Base-by-base conservation (phyloP, 1,140 invertebrate species). In the Whitmania pigra region DNA sequence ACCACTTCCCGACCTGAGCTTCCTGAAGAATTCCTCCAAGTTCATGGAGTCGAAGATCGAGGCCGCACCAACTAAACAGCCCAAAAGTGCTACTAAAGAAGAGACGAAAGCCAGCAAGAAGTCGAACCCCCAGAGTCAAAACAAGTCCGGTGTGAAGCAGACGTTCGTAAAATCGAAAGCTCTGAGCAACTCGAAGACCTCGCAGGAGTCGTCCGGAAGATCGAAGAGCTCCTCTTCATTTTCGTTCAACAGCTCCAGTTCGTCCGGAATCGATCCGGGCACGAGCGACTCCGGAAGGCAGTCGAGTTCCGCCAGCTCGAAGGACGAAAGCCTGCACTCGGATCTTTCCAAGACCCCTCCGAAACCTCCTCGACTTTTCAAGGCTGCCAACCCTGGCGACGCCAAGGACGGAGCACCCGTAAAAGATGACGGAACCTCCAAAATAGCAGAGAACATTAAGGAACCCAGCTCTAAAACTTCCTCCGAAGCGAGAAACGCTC, bases 1-100 rank as follows among this genome's bases (percentile, higher is more conserved):
- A 9, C 68, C 69, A 22, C 73, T 73, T 71, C 73, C 73, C 9
- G 73, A 73, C 60, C 73, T 73, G 31, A 71, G 73, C 69, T 73
- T 73, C 73, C 60, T 73, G 22, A 73, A 71, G 3, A 70, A 70
- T 11, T 27, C 67, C n/a, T 29, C 67, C n/a, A 70, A 53, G 31
- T 49, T 20, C 6, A 6, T 11, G 11, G 43, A 20, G 7, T 22
- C 22, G 22, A 53, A 53, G 27, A 4, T 13, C 6, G 69, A 70
- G 11, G 69, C 17, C 9, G 69, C 43, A 5, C 11, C 40, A 9
- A 53, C 43, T 2, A 43, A 31, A 31, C 36, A 22, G 57, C 9
- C 29, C 1, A 63, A 63, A 31, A 63, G 22, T 7, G 57, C 20
- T 13, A 13, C 43, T 13, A 49, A 49, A 63, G 29, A 63, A 63